A percentile compares a stretch with the other conserved stretches of the same genome.
phyloP scores from a whole-genome alignment of 2,888 invertebrate genomes.

The Pandemis cinnamomeana region DNA sequence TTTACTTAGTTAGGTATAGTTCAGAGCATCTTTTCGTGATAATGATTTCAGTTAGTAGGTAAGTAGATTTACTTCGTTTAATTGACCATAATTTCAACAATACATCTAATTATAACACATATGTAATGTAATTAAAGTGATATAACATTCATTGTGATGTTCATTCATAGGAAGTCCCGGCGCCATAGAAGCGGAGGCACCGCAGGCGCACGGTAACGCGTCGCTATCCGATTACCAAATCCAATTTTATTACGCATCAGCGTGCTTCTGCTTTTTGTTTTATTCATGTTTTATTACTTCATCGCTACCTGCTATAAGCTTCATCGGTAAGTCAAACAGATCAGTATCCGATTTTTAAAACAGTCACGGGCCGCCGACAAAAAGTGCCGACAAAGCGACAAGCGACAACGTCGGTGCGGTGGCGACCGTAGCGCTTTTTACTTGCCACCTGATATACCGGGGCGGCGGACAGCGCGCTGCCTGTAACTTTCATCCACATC shows the following conservation, averaged over 20 bases:
- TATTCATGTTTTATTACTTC: slow-evolving; percentile 68
- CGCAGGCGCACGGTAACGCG: slow-evolving; percentile 17
- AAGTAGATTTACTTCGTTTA: too few species aligned
- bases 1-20: too few species aligned
- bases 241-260: slow-evolving; percentile 45
- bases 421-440: slow-evolving; percentile 68
- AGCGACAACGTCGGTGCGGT: slow-evolving; percentile 57
- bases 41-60: too few species aligned
- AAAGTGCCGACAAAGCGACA: slow-evolving; percentile 80
- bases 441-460: slow-evolving; percentile 50
- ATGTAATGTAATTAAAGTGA: too few species aligned
- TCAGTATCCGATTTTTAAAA: slow-evolving; percentile 80
- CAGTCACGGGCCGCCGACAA: slow-evolving; percentile 75
- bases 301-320: slow-evolving; percentile 74
- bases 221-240: slow-evolving; percentile 54
- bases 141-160: background rate
- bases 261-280: slow-evolving; percentile 47
- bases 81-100: too few species aligned
- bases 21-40: too few species aligned
- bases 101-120: too few species aligned
- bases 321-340: slow-evolving; percentile 65
- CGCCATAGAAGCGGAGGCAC: slow-evolving; percentile 13
- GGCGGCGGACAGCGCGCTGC: slow-evolving; percentile 22
- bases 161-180: slow-evolving; percentile 9
- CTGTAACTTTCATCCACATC: too few species aligned